These are phyloP conservation scores for Dynastes tityus DNA, from an alignment of 2,888 invertebrate genomes.

Conservation along the genomic window DNA sequence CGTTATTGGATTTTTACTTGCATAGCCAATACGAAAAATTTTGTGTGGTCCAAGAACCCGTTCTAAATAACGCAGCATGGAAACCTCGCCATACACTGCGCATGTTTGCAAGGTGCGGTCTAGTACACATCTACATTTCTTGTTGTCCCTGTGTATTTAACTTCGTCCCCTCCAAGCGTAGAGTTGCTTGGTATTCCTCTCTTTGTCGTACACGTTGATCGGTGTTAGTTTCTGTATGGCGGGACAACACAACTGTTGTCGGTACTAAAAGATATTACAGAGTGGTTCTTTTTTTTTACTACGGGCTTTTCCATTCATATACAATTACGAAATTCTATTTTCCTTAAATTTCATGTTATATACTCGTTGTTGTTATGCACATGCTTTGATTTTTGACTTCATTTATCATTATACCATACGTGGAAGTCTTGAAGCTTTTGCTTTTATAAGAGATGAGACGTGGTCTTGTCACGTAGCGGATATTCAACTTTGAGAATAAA, in stretches of 20 bases:
- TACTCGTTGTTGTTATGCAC: neutral
- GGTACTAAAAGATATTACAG: slow-evolving; percentile 29
- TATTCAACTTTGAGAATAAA: neutral
- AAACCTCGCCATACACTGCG: slow-evolving; percentile 37
- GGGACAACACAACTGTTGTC: slow-evolving; percentile 47
- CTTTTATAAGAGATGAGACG: neutral
- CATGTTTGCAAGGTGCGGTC: slow-evolving; percentile 50
- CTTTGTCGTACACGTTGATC: slow-evolving; percentile 47
- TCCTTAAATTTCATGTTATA: neutral
- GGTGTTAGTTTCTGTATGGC: slow-evolving; percentile 43
- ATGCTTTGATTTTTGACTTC: neutral
- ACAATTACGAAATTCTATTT: neutral
- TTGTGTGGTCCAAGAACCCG: slow-evolving; percentile 21
- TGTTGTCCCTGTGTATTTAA: slow-evolving; percentile 53
- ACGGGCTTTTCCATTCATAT: slow-evolving; percentile 14
- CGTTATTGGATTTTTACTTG: neutral
- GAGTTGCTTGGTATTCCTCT: slow-evolving; percentile 45
- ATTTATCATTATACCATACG: too few relatives aligned
- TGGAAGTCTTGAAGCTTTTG: too few relatives aligned
- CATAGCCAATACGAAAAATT: slow-evolving; percentile 10
- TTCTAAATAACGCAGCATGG: slow-evolving; percentile 7
- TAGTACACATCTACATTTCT: slow-evolving; percentile 41
- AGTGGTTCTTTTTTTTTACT: slow-evolving; percentile 1
- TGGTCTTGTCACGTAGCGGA: neutral
- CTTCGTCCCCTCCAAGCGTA: slow-evolving; percentile 51